Evolutionary conservation across 2,888 invertebrate species (phyloP).

Genomic region (Drosophila mayaguana): DNA sequence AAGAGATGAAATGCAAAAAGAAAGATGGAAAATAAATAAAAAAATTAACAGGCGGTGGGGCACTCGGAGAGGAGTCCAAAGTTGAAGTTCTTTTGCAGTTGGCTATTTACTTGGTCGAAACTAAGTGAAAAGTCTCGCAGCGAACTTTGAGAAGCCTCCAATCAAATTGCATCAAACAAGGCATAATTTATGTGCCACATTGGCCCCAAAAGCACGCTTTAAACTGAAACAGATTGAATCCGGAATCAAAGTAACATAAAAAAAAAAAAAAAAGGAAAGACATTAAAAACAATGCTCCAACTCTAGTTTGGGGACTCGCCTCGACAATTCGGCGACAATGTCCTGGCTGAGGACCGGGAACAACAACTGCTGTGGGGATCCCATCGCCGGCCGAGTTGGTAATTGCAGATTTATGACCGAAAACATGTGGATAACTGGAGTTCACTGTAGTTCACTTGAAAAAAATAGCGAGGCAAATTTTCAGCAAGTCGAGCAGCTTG

Average conservation of each 20-base stretch:
- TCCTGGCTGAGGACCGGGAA: not conserved
- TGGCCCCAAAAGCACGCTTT: conserved; percentile 37
- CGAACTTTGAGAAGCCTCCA: conserved; percentile 47
- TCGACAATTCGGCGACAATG: conserved; percentile 6
- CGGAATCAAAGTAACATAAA: conserved; percentile 16
- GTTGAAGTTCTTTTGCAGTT: conserved; percentile 39
- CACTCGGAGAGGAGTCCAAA: conserved; percentile 2
- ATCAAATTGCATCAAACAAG: conserved; percentile 67
- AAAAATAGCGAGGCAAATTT: not conserved
- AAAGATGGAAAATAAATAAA: not conserved
- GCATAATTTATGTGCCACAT: conserved; percentile 71
- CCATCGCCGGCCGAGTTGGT: not conserved
- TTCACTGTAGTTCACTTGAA: not conserved
- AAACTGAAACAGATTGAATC: conserved; percentile 57
- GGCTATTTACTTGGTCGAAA: conserved; percentile 42
- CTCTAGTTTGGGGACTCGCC: conserved; percentile 17
- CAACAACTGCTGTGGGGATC: not conserved
- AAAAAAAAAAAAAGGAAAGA: not conserved
- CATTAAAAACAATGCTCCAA: conserved; percentile 53
- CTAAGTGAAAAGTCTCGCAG: conserved; percentile 33
- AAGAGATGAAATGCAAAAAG: not conserved
- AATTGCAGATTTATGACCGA: conserved; percentile 11
- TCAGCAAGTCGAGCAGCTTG: not conserved
- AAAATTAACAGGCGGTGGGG: conserved; percentile 23
- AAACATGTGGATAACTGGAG: conserved; percentile 12